Conservation (phyloP, 2,888 invertebrate species). For the Oscheius sp. region DNA sequence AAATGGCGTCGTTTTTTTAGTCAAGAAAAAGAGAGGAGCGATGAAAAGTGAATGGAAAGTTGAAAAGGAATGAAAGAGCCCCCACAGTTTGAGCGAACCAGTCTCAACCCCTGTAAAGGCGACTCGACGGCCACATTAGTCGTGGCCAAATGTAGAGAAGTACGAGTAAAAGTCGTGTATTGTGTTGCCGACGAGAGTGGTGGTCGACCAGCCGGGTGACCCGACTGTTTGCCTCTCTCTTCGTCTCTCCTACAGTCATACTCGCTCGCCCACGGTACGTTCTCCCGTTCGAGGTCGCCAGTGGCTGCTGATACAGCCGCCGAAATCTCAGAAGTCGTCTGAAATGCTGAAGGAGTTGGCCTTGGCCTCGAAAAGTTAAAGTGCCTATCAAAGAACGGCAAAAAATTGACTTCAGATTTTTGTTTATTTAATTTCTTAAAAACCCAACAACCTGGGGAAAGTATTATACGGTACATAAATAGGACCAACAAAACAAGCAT, state of each 20-base stretch:
- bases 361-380: too few species aligned
- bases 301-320: too few species aligned
- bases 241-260: not conserved
- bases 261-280: slow-evolving; percentile 19
- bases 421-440: too few species aligned
- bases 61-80: not conserved
- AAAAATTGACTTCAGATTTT: too few species aligned
- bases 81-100: not conserved
- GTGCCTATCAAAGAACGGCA: too few species aligned
- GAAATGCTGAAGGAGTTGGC: too few species aligned
- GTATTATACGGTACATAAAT: too few species aligned
- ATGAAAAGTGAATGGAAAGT: not conserved
- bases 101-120: not conserved
- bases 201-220: slow-evolving; percentile 22
- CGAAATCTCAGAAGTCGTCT: too few species aligned
- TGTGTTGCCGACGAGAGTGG: slow-evolving; percentile 22
- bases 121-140: not conserved
- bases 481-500: too few species aligned
- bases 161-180: slow-evolving; percentile 23
- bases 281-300: slow-evolving; percentile 21
- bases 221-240: slow-evolving; percentile 27
- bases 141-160: not conserved
- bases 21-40: too few species aligned
- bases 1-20: too few species aligned
- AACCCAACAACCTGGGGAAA: too few species aligned